Evolutionary conservation across 23 tunicate species (phyloP), one percentile per base, ranked within the genome.

Genomic region (Diplosoma virens): DNA sequence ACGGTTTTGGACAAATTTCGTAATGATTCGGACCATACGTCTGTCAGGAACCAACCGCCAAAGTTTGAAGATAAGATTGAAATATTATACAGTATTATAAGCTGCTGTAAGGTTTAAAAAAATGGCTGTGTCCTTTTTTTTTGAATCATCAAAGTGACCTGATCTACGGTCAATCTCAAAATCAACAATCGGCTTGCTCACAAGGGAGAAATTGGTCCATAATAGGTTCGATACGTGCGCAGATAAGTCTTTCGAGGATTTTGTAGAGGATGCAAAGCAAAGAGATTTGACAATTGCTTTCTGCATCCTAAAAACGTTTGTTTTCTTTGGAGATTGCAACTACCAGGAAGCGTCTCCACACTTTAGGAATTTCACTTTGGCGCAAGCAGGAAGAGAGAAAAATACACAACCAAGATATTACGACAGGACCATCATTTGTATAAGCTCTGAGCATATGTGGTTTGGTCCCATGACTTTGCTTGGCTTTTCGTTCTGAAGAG

Each of bases 21-120:
- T 34, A 71, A 77, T 77, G 71, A 77, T 60, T 2, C 23, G 34
- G 4, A 77, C 82, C 71, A 59, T 59, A 5, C 34, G 82, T 33
- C 53, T 33, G 35, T 77, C 82, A 18, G 82, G 82, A 16, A 59
- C 3, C 24, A 77, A 5, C 7, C 36, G 55, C 47, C 55, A 67
- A 41, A 75, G 80, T 30, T 75, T 75, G 80, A 7, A 32, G 41
- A 41, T 53, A 16, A 75, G 41, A 45, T 34, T 67, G 25, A 47
- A 47, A 47, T 75, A 41, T 45, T 47, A 55, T 9, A 56, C 28
- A 11, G 67, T 75, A 47, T 75, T 67, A 5, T 72, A 72, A 30
- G 78, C 64, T 11, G 24, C 63, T 56, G 63, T 56, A 4, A 56
- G 63, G 35, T 63, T 28, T 3, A 25, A 16, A 26, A 63, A 63